Base-by-base conservation (phyloP, 92 coral and sea anemone genomes). In the Phenganax stokvisi region DNA sequence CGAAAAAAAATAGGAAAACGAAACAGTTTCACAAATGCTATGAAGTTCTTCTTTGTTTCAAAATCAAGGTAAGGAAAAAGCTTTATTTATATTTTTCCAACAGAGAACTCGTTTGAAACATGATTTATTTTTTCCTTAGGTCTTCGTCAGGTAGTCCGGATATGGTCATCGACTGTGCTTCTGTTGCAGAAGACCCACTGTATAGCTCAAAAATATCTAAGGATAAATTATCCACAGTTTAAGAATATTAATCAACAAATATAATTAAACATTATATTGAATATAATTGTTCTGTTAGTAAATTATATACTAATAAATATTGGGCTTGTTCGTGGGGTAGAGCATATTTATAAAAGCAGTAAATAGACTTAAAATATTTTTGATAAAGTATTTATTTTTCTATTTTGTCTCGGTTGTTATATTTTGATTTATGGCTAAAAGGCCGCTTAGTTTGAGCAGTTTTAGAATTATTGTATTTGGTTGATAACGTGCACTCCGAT, bases 141-240 rank as follows among this genome's bases (percentile, higher is more conserved):
- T 76, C 81, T 10, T 76, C 81, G 11, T 79, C 83, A 3, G 44
- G 57, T 29, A 79, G 57, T 79, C 83, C 83, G 12, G 83, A 79
- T 63, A 63, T 61, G 27, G 72, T 62, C n/a, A 10, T n/a, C 17
- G 54, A 53, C 17, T 53, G 20, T 25, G 62, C 60, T 2, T 20
- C 29, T 1, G 71, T 16, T 12, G 9, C 74, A 31, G 4, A 44
- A 47, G 70, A 76, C 44, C 81, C 30, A 58, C 51, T 59, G 1
- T 60, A 57, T 30, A 57, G 31, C 54, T 57, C 61, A 51, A 16
- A n/a, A 63, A 12, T 28, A 44, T 53, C 74, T 4, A 79, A 64
- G 54, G 83, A 63, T 29, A 79, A 79, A 63, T 52, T 63, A 30
- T 31, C 83, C 7, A 79, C 74, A 37, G 83, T 79, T 27, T 79